These are phyloP conservation scores for Eubasilissa regina DNA, from an alignment of 1,140 invertebrate genomes.

Conservation along the genomic window DNA sequence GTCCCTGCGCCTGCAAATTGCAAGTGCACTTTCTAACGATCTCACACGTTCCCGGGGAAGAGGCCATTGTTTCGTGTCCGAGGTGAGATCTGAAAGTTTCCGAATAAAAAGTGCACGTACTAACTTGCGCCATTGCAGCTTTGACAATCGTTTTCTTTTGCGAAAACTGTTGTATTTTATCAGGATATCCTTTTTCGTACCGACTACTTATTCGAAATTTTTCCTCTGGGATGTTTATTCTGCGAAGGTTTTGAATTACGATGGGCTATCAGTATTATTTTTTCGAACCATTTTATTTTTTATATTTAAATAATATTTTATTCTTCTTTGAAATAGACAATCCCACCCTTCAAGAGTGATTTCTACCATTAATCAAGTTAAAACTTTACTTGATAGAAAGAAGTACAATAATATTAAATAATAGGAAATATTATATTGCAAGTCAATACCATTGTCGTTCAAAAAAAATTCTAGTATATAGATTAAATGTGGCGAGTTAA, in stretches of 20 bases:
- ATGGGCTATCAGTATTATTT: not conserved
- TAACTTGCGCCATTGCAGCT: constrained; percentile 51
- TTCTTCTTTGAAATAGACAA: too few relatives aligned
- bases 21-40: constrained; percentile 5
- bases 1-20: not conserved
- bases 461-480: too few relatives aligned
- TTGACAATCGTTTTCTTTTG: constrained; percentile 53
- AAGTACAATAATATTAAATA: too few relatives aligned
- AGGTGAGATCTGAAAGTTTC: constrained; percentile 51
- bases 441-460: too few relatives aligned
- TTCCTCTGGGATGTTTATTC: constrained; percentile 17
- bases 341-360: too few relatives aligned
- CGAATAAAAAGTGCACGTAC: constrained; percentile 49
- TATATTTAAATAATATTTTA: too few relatives aligned
- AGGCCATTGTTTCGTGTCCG: constrained; percentile 48
- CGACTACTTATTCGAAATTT: constrained; percentile 13
- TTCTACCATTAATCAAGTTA: too few relatives aligned
- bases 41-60: constrained; percentile 9
- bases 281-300: not conserved
- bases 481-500: too few relatives aligned
- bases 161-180: constrained; percentile 29
- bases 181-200: constrained; percentile 22
- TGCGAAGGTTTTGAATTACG: not conserved
- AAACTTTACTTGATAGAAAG: too few relatives aligned
- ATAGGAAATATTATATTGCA: too few relatives aligned